A percentile compares a stretch with the other conserved stretches of the same genome.
phyloP scores from a whole-genome alignment of 2,113 vertebrate genomes.

The Rhagologus leucostigma region DNA sequence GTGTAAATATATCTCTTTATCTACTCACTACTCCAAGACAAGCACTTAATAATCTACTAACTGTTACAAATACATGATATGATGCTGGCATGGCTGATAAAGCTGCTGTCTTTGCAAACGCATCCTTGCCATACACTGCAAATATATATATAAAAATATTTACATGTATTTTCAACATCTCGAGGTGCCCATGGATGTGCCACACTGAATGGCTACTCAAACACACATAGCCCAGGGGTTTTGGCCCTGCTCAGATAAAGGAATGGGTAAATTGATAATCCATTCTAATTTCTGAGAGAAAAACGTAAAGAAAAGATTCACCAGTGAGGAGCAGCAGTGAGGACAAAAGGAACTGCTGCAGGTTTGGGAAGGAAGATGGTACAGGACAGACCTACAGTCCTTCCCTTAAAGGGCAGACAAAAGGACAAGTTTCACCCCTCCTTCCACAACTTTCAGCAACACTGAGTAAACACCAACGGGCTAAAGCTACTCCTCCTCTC shows the following conservation, averaged over 20 bases:
- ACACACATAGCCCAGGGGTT: background rate
- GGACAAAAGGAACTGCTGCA: background rate
- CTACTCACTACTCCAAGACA: background rate
- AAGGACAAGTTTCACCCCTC: background rate
- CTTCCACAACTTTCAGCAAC: background rate
- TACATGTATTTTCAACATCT: background rate
- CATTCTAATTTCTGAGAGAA: background rate
- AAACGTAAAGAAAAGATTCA: background rate
- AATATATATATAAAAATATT: background rate
- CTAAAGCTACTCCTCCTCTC: background rate
- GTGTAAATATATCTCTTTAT: background rate
- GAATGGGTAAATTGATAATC: background rate
- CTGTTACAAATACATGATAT: background rate
- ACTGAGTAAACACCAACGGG: background rate
- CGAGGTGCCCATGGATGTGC: background rate
- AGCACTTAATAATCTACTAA: background rate
- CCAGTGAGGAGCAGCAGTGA: accelerated
- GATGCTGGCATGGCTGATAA: background rate
- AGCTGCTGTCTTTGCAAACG: background rate
- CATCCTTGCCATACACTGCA: background rate
- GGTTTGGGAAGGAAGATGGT: background rate
- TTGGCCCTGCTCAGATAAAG: background rate
- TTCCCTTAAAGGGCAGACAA: background rate
- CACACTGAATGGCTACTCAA: background rate
- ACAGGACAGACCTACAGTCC: background rate